A percentile compares a stretch with the other conserved stretches of the same genome.
Conservation (phyloP, 2,888 invertebrate genomes). For the Mesorhabditis belari region DNA sequence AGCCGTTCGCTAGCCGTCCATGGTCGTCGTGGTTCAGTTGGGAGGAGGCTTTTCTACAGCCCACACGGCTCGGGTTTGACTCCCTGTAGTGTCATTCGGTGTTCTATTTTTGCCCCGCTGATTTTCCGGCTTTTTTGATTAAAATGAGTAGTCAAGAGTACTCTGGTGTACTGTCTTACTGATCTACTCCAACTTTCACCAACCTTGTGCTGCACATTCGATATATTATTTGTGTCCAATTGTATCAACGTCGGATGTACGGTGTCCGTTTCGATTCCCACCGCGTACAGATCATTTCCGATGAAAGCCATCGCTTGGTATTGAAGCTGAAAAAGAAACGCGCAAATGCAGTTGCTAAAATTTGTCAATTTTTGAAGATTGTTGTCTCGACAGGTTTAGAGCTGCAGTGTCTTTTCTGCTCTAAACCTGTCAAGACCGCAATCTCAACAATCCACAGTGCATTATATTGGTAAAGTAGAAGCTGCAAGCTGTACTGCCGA, state of each 20-base stretch:
- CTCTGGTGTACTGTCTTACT: no score
- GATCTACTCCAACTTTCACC: no score
- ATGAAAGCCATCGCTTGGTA: slow-evolving; percentile 48
- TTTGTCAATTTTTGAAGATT: no score
- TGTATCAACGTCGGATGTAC: slow-evolving; percentile 43
- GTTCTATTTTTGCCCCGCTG: not conserved
- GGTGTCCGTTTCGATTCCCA: slow-evolving; percentile 44
- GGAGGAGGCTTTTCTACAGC: not conserved
- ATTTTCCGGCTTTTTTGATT: no score
- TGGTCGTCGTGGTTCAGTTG: not conserved
- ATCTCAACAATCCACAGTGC: no score
- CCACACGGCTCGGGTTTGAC: not conserved
- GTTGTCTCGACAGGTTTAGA: no score
- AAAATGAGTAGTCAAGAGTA: no score
- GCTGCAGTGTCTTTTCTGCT: no score
- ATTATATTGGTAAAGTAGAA: no score
- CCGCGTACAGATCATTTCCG: slow-evolving; percentile 46
- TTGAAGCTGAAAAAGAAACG: slow-evolving; percentile 23
- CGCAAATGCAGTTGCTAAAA: not conserved
- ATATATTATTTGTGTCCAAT: slow-evolving; percentile 41
- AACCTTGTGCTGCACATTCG: slow-evolving; percentile 36
- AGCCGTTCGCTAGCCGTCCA: no score
- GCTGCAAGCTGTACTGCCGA: no score
- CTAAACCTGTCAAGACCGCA: no score
- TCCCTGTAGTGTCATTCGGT: not conserved